These are phyloP conservation scores for Torymus tubicola DNA, from an alignment of 2,888 invertebrate genomes.

Conservation along the genomic window DNA sequence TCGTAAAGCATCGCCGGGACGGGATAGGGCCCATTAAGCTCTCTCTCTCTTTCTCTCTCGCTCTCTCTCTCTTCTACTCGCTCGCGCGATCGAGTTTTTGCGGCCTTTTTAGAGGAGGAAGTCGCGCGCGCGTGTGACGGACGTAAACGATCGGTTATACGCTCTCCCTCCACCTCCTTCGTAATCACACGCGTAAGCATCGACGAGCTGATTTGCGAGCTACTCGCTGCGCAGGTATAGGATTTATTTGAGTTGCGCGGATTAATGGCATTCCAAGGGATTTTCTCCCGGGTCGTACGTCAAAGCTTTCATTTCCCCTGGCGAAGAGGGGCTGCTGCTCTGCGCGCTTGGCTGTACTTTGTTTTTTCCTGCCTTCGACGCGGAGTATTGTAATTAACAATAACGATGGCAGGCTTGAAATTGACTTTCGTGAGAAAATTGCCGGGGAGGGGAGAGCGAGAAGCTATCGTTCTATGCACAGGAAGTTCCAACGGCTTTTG, in stretches of 20 bases:
- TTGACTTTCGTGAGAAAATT: slow-evolving; percentile 10
- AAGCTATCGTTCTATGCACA: background rate
- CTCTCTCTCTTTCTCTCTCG: background rate
- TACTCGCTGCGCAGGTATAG: background rate
- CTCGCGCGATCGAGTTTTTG: slow-evolving; percentile 26
- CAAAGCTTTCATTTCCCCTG: slow-evolving; percentile 10
- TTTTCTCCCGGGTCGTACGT: background rate
- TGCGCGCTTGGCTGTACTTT: background rate
- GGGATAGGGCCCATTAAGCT: slow-evolving; percentile 23
- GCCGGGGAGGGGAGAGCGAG: background rate
- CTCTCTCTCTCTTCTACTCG: too few species aligned
- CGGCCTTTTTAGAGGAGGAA: background rate
- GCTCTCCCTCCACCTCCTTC: slow-evolving; percentile 7
- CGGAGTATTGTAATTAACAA: slow-evolving; percentile 20
- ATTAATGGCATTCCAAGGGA: slow-evolving; percentile 27
- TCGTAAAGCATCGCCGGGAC: slow-evolving; percentile 31
- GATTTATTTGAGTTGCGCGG: background rate
- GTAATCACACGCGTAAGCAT: slow-evolving; percentile 34
- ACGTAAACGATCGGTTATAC: slow-evolving; percentile 35
- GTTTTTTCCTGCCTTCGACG: background rate
- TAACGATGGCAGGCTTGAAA: slow-evolving; percentile 20
- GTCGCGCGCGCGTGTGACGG: slow-evolving; percentile 8
- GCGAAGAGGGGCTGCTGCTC: too few species aligned
- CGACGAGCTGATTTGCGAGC: slow-evolving; percentile 36
- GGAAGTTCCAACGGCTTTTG: slow-evolving; percentile 18